phyloP scores from a whole-genome alignment of 1,140 invertebrate genomes.

The Brachionus asplanchnoidis region DNA sequence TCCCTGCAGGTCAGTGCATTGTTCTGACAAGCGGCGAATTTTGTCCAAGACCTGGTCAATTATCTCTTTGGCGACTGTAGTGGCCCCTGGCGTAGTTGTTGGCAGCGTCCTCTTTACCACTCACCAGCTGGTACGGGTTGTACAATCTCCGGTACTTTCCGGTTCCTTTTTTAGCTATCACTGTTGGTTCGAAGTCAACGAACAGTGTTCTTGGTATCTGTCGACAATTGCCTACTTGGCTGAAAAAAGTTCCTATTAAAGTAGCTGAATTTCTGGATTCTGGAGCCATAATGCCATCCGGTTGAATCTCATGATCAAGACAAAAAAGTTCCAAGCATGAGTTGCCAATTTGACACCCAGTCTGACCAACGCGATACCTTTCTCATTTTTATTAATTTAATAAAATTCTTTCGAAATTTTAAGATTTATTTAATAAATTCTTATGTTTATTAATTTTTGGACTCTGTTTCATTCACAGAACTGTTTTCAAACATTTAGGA shows the following conservation, averaged over 20 bases:
- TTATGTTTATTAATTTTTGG: too few relatives aligned
- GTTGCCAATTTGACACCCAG: constrained; percentile 76
- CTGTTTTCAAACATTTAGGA: too few relatives aligned
- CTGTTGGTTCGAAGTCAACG: constrained; percentile 75
- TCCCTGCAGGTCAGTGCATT: constrained; percentile 77
- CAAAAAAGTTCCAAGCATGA: constrained; percentile 73
- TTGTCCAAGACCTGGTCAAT: constrained; percentile 73
- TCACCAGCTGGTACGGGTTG: constrained; percentile 58
- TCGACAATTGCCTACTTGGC: constrained; percentile 65
- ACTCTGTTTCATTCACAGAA: too few relatives aligned
- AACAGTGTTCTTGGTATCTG: constrained; percentile 75
- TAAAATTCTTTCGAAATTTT: too few relatives aligned
- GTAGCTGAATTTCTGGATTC: constrained; percentile 44
- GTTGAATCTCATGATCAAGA: constrained; percentile 64
- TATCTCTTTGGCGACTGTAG: constrained; percentile 83
- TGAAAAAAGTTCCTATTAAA: constrained; percentile 60
- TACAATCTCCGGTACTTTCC: constrained; percentile 54
- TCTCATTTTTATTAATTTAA: too few relatives aligned
- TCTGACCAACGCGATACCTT: constrained; percentile 77
- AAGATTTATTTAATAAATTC: too few relatives aligned
- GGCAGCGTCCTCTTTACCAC: constrained; percentile 75
- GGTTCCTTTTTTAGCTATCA: constrained; percentile 63
- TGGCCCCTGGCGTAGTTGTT: constrained; percentile 83
- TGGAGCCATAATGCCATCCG: constrained; percentile 3
- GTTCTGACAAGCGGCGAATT: constrained; percentile 74